phyloP scores from a whole-genome alignment of 2,113 vertebrate genomes.

The Phylloscopus trochiloides region DNA sequence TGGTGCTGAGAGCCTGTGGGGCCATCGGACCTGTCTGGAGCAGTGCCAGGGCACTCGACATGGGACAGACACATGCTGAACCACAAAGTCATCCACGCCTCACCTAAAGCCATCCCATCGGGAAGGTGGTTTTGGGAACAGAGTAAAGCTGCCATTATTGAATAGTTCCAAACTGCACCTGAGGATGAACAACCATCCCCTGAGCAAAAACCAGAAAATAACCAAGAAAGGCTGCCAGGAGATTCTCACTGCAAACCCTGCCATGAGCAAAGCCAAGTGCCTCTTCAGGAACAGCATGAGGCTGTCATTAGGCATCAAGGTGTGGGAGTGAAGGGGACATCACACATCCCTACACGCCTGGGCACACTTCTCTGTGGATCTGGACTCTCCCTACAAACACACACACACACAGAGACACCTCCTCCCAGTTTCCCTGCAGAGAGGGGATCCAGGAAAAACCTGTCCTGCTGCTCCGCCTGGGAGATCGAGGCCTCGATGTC shows the following conservation, averaged over 20 bases:
- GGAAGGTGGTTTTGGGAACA: background rate
- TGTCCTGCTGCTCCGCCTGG: background rate
- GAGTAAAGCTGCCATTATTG: background rate
- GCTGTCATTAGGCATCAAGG: background rate
- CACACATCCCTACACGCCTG: accelerated
- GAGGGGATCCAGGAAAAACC: background rate
- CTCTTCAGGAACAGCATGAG: background rate
- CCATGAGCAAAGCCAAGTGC: background rate
- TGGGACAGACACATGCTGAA: background rate
- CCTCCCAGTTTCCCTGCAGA: background rate
- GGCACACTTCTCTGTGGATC: accelerated
- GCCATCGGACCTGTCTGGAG: accelerated
- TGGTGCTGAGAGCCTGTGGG: background rate
- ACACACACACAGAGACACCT: background rate
- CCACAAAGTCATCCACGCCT: background rate
- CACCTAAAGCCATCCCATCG: background rate
- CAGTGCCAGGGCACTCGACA: background rate
- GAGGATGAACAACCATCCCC: background rate
- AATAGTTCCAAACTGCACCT: background rate
- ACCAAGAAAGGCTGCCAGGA: background rate
- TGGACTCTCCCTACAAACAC: background rate
- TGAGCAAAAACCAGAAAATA: background rate
- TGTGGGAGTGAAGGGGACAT: accelerated
- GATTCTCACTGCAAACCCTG: background rate
- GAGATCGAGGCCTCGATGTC: background rate